These are phyloP conservation scores for Pontoporia blainvillei DNA, from an alignment of 2,113 vertebrate genomes.

Conservation along the genomic window DNA sequence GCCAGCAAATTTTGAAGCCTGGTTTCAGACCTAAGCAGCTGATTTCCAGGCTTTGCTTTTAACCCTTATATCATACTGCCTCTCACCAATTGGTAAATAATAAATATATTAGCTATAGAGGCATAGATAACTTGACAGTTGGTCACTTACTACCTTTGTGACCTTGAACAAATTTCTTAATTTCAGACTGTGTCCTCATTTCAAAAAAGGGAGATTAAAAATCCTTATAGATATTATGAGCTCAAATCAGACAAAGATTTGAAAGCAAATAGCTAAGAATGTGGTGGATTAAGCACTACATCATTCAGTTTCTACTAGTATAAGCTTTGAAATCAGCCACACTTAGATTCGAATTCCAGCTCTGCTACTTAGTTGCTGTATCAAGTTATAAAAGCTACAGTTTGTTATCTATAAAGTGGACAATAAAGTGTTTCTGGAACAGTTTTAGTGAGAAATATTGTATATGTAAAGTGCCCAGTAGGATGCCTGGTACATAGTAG, in stretches of 20 bases:
- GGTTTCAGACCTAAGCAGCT: neutral
- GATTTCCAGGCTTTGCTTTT: neutral
- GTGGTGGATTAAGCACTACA: neutral
- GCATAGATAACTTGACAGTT: neutral
- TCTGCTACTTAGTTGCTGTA: neutral
- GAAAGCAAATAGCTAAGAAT: neutral
- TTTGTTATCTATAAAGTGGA: neutral
- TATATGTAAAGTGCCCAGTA: neutral
- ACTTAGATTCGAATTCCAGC: neutral
- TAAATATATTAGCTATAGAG: neutral
- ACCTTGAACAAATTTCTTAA: neutral
- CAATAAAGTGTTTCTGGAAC: neutral
- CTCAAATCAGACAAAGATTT: neutral
- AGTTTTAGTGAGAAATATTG: neutral
- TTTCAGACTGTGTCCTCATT: neutral
- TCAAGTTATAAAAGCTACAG: neutral
- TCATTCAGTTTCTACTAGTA: neutral
- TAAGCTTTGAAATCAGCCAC: neutral
- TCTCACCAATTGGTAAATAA: neutral
- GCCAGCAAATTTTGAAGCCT: neutral
- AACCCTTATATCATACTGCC: neutral
- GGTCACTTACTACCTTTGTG: constrained; percentile 9
- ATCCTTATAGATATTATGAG: neutral
- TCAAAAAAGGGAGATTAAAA: neutral
- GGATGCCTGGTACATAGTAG: neutral